Percentiles rank a stretch among this genome's conserved stretches.
These are phyloP conservation scores for Aptenodytes patagonicus DNA, from an alignment of 2,113 vertebrate genomes.

Conservation along the genomic window DNA sequence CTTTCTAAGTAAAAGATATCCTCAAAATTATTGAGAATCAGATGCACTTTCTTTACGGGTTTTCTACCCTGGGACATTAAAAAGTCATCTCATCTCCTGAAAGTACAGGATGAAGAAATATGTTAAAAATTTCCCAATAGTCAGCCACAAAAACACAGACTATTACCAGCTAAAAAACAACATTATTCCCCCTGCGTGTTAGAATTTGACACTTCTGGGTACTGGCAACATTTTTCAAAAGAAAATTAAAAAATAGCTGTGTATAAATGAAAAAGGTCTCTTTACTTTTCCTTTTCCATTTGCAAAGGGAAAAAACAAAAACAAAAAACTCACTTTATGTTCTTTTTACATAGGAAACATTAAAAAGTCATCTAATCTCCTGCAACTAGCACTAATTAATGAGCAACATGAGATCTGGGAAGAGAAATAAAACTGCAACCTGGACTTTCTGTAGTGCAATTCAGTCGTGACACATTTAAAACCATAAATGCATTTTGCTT, in stretches of 20 bases:
- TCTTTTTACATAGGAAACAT: neutral
- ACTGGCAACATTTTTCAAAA: constrained; percentile 20
- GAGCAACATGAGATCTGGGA: neutral
- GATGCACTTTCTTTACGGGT: neutral
- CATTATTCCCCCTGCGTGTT: constrained; percentile 19
- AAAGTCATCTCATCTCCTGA: neutral
- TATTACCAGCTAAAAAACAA: constrained; percentile 45
- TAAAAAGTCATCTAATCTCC: constrained; percentile 12
- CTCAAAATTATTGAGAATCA: neutral
- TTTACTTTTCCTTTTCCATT: neutral
- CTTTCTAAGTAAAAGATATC: neutral
- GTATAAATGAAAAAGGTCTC: neutral
- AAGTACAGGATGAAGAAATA: constrained; percentile 29
- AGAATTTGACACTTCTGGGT: constrained; percentile 54
- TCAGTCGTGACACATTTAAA: neutral
- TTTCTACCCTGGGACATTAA: neutral
- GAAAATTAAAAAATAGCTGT: neutral
- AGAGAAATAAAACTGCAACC: neutral
- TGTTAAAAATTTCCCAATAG: constrained; percentile 44
- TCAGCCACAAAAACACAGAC: constrained; percentile 49
- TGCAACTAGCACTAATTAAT: constrained; percentile 13
- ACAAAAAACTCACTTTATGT: neutral
- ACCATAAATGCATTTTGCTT: neutral
- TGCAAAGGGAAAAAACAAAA: neutral
- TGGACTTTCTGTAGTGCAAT: neutral